Evolutionary conservation across 2,113 vertebrate genomes (phyloP).

Genomic region (Oryzias woworae): DNA sequence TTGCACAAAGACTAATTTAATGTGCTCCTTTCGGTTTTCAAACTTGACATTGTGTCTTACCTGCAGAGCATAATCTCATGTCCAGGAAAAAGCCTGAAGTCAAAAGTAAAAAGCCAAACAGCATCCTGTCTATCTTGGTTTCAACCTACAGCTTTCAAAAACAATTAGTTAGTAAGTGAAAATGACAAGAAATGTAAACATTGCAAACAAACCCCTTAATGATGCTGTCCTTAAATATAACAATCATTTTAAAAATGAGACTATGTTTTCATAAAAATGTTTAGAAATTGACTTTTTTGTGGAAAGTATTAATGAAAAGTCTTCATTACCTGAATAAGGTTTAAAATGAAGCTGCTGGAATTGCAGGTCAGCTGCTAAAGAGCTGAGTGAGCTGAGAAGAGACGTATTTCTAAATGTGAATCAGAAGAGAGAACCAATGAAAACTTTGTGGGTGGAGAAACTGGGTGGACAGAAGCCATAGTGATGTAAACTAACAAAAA

Average conservation of each 20-base stretch:
- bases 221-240: neutral
- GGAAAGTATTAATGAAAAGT: neutral
- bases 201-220: neutral
- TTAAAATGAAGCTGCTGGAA: constrained; percentile 19
- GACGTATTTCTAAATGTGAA: constrained; percentile 27
- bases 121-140: constrained; percentile 27
- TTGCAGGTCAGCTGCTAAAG: constrained; percentile 24
- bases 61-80: constrained; percentile 52
- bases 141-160: constrained; percentile 31
- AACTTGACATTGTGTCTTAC: constrained; percentile 47
- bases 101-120: constrained; percentile 41
- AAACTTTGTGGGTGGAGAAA: constrained; percentile 69
- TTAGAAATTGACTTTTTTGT: neutral
- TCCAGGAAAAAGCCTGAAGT: constrained; percentile 45
- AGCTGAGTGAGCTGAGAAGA: constrained; percentile 20
- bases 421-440: constrained; percentile 32
- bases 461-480: constrained; percentile 34
- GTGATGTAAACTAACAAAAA: constrained; percentile 5
- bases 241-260: neutral
- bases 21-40: neutral
- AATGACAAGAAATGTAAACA: too few relatives aligned
- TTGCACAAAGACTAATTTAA: neutral
- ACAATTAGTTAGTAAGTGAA: neutral
- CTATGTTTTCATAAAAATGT: neutral
- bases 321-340: constrained; percentile 36